A percentile compares a stretch with the other conserved stretches of the same genome.
phyloP scores from a whole-genome alignment of 1,140 invertebrate species.

The Oedothorax gibbosus region DNA sequence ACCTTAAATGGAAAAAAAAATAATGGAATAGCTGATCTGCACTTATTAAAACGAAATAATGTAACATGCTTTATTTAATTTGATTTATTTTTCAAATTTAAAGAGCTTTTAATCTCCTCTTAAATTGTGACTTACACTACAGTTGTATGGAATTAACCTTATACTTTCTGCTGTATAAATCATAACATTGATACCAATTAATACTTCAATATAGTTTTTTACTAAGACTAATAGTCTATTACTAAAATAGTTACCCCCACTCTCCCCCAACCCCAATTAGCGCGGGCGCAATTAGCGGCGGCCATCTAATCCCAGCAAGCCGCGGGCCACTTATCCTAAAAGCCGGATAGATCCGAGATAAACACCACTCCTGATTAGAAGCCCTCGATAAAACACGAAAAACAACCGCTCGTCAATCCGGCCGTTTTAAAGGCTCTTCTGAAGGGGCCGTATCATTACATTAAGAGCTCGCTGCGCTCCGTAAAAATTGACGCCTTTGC shows the following conservation, averaged over 20 bases:
- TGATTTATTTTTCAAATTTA: no score
- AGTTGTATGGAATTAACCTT: no score
- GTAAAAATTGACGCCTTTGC: constrained; percentile 60
- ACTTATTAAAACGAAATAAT: no score
- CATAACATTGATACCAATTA: no score
- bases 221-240: neutral
- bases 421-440: constrained; percentile 55
- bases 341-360: constrained; percentile 42
- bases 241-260: neutral
- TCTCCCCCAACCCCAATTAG: constrained; percentile 5
- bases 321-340: constrained; percentile 31
- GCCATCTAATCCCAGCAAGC: constrained; percentile 43
- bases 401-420: constrained; percentile 31
- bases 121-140: no score
- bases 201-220: no score
- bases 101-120: no score
- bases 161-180: no score
- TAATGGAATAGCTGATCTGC: no score
- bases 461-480: constrained; percentile 49
- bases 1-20: no score
- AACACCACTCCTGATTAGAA: constrained; percentile 58
- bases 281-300: constrained; percentile 36
- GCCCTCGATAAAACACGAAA: constrained; percentile 57
- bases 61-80: no score
- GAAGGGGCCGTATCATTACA: constrained; percentile 52